Percentiles rank a stretch among this genome's conserved stretches.
phyloP scores from a whole-genome alignment of 1,140 invertebrate genomes.

The Atta colombica region DNA sequence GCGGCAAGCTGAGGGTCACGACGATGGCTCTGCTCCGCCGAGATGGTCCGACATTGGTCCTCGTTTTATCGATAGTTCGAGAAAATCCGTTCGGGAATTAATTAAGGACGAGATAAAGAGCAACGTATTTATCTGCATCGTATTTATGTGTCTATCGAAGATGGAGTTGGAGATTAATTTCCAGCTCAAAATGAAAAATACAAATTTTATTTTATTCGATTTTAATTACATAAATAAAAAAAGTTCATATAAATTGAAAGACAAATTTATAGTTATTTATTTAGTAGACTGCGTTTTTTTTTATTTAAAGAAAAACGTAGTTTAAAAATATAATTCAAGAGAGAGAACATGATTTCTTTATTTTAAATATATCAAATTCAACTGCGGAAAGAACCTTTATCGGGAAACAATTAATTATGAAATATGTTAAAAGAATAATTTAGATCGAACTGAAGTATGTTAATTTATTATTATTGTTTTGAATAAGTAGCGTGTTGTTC shows the following conservation, averaged over 20 bases:
- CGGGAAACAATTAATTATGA: not conserved
- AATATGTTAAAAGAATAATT: not conserved
- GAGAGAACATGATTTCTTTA: not conserved
- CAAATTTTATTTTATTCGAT: not conserved
- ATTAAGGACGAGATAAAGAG: conserved; percentile 68
- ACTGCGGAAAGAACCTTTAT: not conserved
- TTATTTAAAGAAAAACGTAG: not conserved
- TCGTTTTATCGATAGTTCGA: conserved; percentile 60
- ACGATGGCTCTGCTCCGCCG: conserved; percentile 37
- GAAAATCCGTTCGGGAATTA: conserved; percentile 47
- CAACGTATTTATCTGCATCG: not conserved
- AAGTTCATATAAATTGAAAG: not conserved
- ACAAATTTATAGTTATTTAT: not conserved
- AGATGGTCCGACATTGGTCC: conserved; percentile 43
- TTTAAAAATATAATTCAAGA: not conserved
- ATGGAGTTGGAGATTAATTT: not conserved
- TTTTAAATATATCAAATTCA: not conserved
- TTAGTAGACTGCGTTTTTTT: not conserved
- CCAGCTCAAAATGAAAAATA: not conserved
- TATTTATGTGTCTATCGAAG: conserved; percentile 8
- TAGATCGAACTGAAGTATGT: not conserved
- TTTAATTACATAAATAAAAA: conserved; percentile 7
- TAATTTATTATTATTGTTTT: not conserved
- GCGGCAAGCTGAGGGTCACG: conserved; percentile 55
- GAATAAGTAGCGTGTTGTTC: not conserved